Base-by-base conservation (phyloP, 1,140 invertebrate genomes). In the Ditylenchus dipsaci region DNA sequence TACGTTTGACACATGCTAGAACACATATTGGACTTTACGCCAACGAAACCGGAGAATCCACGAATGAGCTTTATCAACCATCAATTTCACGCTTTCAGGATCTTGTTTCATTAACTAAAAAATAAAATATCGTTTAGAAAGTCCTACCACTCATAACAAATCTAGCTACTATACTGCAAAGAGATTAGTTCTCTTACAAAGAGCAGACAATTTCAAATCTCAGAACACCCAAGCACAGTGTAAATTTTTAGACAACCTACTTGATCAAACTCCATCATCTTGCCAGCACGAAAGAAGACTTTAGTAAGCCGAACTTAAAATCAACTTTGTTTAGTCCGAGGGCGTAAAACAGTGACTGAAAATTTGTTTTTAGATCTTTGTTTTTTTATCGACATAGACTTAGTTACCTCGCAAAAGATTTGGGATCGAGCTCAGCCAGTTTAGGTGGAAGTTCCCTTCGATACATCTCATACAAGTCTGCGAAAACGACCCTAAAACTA, bases 271-370 rank as follows among this genome's bases (percentile, higher is more conserved):
- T 97, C 93, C 0, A 92, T 90, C 86, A 96, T 97, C 84, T 97
- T 97, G 49, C 94, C 95, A 0, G 94, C 92, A 23, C 93, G 88
- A 87, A 97, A 97, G 85, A 97, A 97, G 8, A 97, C 92, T 82
- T 92, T 91, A 93, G 95, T 71, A 95, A 86, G 27, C 95, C 95
- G 86, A 98, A 97, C 82, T 92, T 92, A 84, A 93, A 97, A 84
- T 97, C 95, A 70, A 89, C 90, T 72, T 92, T 90, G 78, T 91
- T 90, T 9, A 98, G 85, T 45, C 93, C 93, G 56, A 98, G 86
- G 73, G 93, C 95, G 85, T 93, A 91, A 77, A 97, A 89, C 75
- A 97, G 87, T 23, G 58, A 73, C 38, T 64, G 17, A 69, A 58
- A 65, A 89, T 27, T 23, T 67, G 15, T 19, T 13, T 21, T 38